Base-by-base conservation (phyloP, 2,113 vertebrate genomes). In the Dipodomys spectabilis region DNA sequence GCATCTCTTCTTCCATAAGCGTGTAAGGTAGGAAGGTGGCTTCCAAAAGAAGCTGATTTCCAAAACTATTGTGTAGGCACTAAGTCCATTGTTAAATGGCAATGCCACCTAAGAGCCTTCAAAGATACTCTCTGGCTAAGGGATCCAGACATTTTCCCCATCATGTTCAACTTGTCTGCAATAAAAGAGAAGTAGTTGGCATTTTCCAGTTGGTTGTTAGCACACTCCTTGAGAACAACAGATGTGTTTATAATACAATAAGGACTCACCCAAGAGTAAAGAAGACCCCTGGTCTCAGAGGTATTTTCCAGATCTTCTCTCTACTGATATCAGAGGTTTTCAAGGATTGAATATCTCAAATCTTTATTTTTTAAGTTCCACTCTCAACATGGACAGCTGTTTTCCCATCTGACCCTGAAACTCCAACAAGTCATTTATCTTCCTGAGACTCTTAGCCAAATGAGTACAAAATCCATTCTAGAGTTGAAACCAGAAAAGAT, bases 211-310 rank as follows among this genome's bases (percentile, higher is more conserved):
- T 84, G n/a, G 69, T 13, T 90, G 32, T 80, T 74, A 57, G 23
- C 20, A 69, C 79, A 32, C 72, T 77, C 77, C 88, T 78, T 68
- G 35, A 88, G 82, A 89, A 88, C 88, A 67, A 20, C 25, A 30
- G 39, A 74, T 49, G 65, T 69, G 23, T 83, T 92, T 95, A 68
- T 81, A 96, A 93, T 57, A 95, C 74, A 94, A 91, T 64, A 95
- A 82, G 88, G 73, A 69, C 68, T 95, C 35, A 57, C 30, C 90
- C 74, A 64, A 83, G 79, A 84, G 73, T 19, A 71, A 44, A 80
- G 62, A 82, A 95, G 91, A 87, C 30, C 44, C n/a, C 2, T 67
- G 35, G 85, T 95, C 90, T 85, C 87, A 89, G 92, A 94, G 88
- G 80, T 68, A 57, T 32, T 83, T 92, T 85, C 87, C 82, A n/a